A percentile compares a stretch with the other conserved stretches of the same genome.
Conservation (phyloP, 2,113 vertebrate genomes). For the Hepsetus odoe region DNA sequence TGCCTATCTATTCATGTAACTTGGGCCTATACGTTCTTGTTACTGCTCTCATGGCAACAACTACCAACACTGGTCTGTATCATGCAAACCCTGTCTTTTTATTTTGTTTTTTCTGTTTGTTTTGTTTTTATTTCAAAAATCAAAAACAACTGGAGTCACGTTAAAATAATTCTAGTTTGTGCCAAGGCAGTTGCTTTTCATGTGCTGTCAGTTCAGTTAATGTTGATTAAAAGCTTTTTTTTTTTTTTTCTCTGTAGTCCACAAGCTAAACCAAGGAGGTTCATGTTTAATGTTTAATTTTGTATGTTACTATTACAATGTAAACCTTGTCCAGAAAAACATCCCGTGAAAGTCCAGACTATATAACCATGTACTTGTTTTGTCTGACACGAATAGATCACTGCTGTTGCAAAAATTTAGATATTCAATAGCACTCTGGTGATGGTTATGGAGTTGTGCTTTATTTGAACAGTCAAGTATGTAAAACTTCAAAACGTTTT, state of each 20-base stretch:
- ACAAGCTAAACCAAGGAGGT: background rate
- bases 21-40: background rate
- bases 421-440: background rate
- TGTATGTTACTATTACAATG: background rate
- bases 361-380: background rate
- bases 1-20: background rate
- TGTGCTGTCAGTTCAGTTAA: background rate
- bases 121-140: background rate
- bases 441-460: background rate
- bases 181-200: background rate
- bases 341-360: background rate
- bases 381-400: constrained; percentile 2
- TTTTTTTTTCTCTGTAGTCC: background rate
- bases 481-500: background rate
- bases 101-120: background rate
- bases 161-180: background rate
- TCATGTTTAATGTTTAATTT: background rate
- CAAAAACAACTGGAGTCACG: background rate
- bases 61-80: background rate
- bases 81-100: background rate
- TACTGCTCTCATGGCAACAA: background rate
- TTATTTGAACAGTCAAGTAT: background rate
- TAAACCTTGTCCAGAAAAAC: constrained; percentile 1
- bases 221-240: background rate
- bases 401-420: constrained; percentile 19